These are phyloP conservation scores for Dicranocentrus wangi DNA, from an alignment of 2,888 invertebrate genomes.

Conservation along the genomic window DNA sequence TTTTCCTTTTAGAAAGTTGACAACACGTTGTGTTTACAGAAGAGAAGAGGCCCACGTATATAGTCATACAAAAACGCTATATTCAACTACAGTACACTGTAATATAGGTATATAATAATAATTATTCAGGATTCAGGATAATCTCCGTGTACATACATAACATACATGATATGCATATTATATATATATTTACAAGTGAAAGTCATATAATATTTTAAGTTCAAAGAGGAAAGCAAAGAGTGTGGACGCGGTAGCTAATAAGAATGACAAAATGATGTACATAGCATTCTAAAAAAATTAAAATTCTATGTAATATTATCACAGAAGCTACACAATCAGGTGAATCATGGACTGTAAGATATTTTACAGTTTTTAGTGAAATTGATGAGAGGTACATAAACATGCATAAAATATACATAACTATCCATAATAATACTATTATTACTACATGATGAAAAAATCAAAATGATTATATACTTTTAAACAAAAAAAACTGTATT, in stretches of 20 bases:
- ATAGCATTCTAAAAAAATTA: constrained; percentile 39
- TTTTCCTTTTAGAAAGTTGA: too few relatives aligned
- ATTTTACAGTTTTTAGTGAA: constrained; percentile 13
- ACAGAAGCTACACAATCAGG: constrained; percentile 49
- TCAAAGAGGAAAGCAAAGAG: neutral
- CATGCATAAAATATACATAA: neutral
- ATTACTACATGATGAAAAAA: too few relatives aligned
- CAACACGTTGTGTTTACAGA: too few relatives aligned
- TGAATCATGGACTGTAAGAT: constrained; percentile 54
- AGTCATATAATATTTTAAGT: neutral
- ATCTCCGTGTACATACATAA: too few relatives aligned
- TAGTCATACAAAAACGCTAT: too few relatives aligned
- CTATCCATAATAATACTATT: too few relatives aligned
- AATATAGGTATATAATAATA: too few relatives aligned
- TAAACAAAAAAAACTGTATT: constrained; percentile 9
- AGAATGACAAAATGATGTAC: constrained; percentile 60
- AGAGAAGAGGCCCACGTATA: too few relatives aligned
- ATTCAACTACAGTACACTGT: too few relatives aligned
- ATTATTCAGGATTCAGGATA: too few relatives aligned
- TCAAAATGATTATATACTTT: too few relatives aligned
- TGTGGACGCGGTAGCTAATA: constrained; percentile 53
- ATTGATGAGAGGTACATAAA: constrained; percentile 1
- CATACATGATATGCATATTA: too few relatives aligned
- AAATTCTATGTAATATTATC: constrained; percentile 21
- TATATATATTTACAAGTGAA: neutral